Conservation (phyloP, 2,797 vertebrate genomes). For the Sebastiscus albofasciatus region DNA sequence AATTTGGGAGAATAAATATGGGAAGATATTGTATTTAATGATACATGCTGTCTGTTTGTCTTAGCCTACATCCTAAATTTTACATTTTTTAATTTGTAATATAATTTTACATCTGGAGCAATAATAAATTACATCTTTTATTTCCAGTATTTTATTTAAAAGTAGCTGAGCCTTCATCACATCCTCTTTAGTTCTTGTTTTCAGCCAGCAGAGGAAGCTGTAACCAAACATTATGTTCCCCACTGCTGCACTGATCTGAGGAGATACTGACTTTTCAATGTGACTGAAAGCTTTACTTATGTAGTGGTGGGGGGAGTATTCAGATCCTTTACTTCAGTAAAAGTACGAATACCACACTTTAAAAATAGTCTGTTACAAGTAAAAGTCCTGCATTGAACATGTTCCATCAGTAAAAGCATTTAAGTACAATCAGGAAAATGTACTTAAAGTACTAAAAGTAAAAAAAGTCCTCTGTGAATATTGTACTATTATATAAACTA, state of each 20-base stretch:
- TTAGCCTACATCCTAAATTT: neutral
- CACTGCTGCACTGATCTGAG: neutral
- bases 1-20: neutral
- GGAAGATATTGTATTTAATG: neutral
- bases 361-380: neutral
- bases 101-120: neutral
- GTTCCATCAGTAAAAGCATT: neutral
- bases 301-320: neutral
- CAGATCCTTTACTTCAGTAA: neutral
- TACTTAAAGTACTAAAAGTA: neutral
- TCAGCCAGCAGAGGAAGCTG: slow-evolving; percentile 36
- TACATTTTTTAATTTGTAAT: rapidly evolving
- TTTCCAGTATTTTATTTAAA: neutral
- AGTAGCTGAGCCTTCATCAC: neutral
- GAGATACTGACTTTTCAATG: rapidly evolving
- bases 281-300: neutral
- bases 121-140: neutral
- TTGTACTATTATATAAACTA: neutral
- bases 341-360: neutral
- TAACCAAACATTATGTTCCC: neutral
- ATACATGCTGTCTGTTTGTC: neutral
- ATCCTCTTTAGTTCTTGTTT: too few relatives aligned
- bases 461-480: neutral
- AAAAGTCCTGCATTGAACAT: neutral
- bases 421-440: neutral